Evolutionary conservation across 2,113 vertebrate species (phyloP), one percentile per base, ranked within the genome.

Genomic region (Fulica atra): DNA sequence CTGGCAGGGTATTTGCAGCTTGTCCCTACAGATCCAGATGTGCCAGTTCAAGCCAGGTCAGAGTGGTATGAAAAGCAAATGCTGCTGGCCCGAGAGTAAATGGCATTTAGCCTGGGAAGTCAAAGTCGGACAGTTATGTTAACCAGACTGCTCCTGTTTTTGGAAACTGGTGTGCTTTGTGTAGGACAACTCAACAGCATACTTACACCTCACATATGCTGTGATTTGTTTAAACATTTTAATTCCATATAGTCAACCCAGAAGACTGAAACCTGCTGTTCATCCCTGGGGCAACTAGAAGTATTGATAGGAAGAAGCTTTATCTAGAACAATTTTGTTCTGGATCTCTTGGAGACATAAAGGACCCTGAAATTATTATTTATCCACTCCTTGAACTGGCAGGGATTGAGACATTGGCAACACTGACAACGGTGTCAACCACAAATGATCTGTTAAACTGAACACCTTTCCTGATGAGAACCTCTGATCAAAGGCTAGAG

Each of bases 31-130:
- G 60, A 83, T 59, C 46, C 86, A 95, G 82, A 91, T 73, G 53
- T 57, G 63, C 53, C 85, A 95, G 85, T 72, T 97, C 82, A 95
- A 93, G 66, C 28, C 66, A 94, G 81, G 88, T 77, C 88, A 96
- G 74, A 86, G 44, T 16, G 15, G 63, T 50, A 96, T 57, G 63
- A 86, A 89, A 89, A 91, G 14, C 21, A 94, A 94, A 92, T 2
- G 18, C 57, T 80, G 35, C 40, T 80, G 59, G 54, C 36, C 74
- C 50, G 79, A 72, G 36, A 42, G 29, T n/a, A 92, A 92, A 72
- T 20, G 26, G 33, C 25, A 86, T 50, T 76, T 57, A 88, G 57
- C 50, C 26, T 59, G 7, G 40, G 48, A 93, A 93, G 63, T 80
- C 85, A 53, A 92, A 92, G 48, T 57, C 0, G 0, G 35, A 81